phyloP scores from a whole-genome alignment of 2,113 vertebrate species.

The Psilopogon haemacephalus region DNA sequence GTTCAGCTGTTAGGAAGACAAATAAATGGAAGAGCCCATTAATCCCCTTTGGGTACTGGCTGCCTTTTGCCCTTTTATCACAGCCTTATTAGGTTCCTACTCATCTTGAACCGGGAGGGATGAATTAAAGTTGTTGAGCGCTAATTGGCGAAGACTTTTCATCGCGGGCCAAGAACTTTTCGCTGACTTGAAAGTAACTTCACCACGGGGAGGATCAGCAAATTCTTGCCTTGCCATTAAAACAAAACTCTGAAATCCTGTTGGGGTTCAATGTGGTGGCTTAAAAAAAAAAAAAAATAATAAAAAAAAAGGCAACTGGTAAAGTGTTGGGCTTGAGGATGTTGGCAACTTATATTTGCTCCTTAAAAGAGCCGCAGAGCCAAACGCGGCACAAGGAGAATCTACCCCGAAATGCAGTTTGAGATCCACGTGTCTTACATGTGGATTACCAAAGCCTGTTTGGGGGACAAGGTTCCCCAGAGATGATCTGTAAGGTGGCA shows the following conservation, averaged over 20 bases:
- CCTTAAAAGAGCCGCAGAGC: neutral
- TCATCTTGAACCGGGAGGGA: conserved; percentile 82
- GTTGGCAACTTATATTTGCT: neutral
- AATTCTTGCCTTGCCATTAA: conserved; percentile 76
- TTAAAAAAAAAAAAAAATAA: neutral
- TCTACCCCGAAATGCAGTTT: neutral
- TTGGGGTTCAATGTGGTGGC: conserved; percentile 11
- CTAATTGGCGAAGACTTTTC: conserved; percentile 88
- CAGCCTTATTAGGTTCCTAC: conserved; percentile 88
- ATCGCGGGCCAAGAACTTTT: conserved; percentile 83
- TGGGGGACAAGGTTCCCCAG: neutral
- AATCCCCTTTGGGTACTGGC: conserved; percentile 82
- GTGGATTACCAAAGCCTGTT: neutral
- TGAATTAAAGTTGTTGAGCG: conserved; percentile 83
- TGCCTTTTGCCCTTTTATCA: conserved; percentile 90
- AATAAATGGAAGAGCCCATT: conserved; percentile 86
- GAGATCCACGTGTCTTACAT: neutral
- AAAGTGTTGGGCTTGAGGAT: conserved; percentile 25
- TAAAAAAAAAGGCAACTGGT: neutral
- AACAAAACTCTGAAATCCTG: conserved; percentile 68
- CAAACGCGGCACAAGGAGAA: accelerated
- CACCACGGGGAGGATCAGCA: conserved; percentile 73
- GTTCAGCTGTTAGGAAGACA: conserved; percentile 88
- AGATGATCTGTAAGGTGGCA: neutral
- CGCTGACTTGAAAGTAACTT: conserved; percentile 87